Evolutionary conservation across 92 coral and sea anemone species (phyloP).

Genomic region (Isaurus tuberculatus): DNA sequence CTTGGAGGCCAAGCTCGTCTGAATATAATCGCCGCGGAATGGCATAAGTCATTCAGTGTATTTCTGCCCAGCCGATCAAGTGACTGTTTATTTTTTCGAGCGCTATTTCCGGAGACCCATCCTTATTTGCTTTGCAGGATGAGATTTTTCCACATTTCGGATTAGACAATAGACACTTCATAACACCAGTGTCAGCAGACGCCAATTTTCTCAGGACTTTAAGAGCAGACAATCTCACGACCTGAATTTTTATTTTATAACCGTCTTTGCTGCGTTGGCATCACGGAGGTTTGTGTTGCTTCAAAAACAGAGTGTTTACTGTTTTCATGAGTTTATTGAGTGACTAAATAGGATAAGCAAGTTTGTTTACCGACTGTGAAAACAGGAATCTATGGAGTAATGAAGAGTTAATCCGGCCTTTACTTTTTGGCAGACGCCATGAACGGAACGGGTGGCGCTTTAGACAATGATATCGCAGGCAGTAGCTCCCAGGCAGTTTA

Average conservation of each 20-base stretch:
- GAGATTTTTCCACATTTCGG: constrained; percentile 17
- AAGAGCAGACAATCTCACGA: background rate
- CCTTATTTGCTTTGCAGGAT: constrained; percentile 29
- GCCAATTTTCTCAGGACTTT: background rate
- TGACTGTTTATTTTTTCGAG: constrained; percentile 57
- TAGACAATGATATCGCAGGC: background rate
- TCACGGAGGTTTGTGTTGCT: constrained; percentile 8
- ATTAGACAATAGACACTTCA: constrained; percentile 6
- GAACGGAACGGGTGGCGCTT: background rate
- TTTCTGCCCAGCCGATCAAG: constrained; percentile 9
- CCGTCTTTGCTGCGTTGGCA: background rate
- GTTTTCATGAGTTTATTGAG: constrained; percentile 10
- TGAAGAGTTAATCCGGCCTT: background rate
- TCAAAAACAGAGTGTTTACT: constrained; percentile 14
- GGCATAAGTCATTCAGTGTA: background rate
- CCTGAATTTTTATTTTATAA: background rate
- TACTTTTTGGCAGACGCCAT: constrained; percentile 14
- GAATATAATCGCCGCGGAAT: background rate
- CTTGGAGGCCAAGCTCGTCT: constrained; percentile 9
- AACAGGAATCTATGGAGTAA: background rate
- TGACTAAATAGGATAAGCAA: constrained; percentile 22
- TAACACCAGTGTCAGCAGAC: background rate
- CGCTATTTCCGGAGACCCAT: constrained; percentile 60
- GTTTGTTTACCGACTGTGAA: constrained; percentile 24
- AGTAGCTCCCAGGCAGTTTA: background rate